These are phyloP conservation scores for Istiophorus platypterus DNA, from an alignment of 2,113 vertebrate genomes.

Conservation along the genomic window DNA sequence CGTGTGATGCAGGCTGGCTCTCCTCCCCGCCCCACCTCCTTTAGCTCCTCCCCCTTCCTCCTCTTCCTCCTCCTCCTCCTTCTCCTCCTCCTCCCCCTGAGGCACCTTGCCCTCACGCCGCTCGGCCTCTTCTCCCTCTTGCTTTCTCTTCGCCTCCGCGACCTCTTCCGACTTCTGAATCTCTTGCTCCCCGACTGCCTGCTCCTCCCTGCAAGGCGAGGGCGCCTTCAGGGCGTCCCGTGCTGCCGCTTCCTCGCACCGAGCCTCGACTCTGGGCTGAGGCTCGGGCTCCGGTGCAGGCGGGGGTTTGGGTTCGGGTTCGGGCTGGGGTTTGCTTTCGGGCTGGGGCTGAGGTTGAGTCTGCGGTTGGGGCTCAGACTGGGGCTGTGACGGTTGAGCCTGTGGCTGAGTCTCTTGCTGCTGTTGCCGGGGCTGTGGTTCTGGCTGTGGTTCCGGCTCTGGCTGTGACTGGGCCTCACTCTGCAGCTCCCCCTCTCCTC, in stretches of 20 bases:
- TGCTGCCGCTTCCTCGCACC: neutral
- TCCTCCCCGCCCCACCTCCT: constrained; percentile 87
- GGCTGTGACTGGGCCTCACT: constrained; percentile 83
- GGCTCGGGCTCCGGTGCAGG: constrained; percentile 4
- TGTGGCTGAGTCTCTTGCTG: constrained; percentile 63
- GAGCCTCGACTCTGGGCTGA: constrained; percentile 32
- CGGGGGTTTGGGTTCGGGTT: constrained; percentile 11
- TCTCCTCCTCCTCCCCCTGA: constrained; percentile 83
- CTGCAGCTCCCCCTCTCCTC: constrained; percentile 88
- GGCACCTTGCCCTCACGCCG: constrained; percentile 37
- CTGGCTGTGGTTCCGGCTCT: constrained; percentile 36
- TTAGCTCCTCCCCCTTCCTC: constrained; percentile 83
- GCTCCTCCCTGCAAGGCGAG: constrained; percentile 67
- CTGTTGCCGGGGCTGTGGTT: constrained; percentile 47
- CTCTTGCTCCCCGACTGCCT: constrained; percentile 43
- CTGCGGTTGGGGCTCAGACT: constrained; percentile 54
- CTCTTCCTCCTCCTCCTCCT: constrained; percentile 85
- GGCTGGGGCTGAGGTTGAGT: constrained; percentile 15
- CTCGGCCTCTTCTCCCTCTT: constrained; percentile 62
- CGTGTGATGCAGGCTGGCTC: constrained; percentile 92
- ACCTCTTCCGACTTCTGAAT: constrained; percentile 48
- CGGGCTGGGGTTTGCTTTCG: constrained; percentile 27
- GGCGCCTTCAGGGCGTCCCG: constrained; percentile 43
- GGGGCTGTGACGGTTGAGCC: constrained; percentile 38
- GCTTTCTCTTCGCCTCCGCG: constrained; percentile 37